A percentile compares a stretch with the other conserved stretches of the same genome.
Conservation (phyloP, 2,797 vertebrate genomes). For the Peromyscus attwateri region DNA sequence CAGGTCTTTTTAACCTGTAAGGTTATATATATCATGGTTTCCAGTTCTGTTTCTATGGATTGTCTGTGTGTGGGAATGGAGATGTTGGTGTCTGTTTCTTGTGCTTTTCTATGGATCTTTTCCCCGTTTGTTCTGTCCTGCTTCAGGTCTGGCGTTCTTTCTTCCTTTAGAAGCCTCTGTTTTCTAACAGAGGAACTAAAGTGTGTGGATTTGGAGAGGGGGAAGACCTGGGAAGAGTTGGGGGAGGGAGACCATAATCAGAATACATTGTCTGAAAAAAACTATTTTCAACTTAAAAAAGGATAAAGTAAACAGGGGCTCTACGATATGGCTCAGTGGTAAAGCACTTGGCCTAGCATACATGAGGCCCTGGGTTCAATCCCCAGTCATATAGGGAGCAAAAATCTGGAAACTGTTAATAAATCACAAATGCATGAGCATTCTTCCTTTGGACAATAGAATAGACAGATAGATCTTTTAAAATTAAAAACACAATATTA, state of each 20-base stretch:
- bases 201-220: no score
- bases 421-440: constrained; percentile 18
- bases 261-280: neutral
- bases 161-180: no score
- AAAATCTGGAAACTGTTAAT: neutral
- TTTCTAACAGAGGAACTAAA: no score
- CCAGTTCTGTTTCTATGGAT: neutral
- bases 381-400: neutral
- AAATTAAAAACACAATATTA: constrained; percentile 6
- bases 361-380: neutral
- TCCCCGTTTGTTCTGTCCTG: neutral
- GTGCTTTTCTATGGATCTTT: neutral
- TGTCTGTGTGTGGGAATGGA: neutral
- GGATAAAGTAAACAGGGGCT: neutral
- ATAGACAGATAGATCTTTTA: neutral
- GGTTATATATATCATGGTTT: no score
- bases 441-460: neutral
- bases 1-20: no score
- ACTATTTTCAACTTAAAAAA: neutral
- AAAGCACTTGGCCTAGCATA: no score
- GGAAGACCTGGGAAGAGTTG: no score
- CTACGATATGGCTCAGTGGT: neutral
- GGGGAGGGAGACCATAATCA: no score
- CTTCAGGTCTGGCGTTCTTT: neutral
- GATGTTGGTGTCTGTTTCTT: neutral